These are phyloP conservation scores for Epinotia brunnichana DNA, from an alignment of 2,888 invertebrate species.

Conservation along the genomic window DNA sequence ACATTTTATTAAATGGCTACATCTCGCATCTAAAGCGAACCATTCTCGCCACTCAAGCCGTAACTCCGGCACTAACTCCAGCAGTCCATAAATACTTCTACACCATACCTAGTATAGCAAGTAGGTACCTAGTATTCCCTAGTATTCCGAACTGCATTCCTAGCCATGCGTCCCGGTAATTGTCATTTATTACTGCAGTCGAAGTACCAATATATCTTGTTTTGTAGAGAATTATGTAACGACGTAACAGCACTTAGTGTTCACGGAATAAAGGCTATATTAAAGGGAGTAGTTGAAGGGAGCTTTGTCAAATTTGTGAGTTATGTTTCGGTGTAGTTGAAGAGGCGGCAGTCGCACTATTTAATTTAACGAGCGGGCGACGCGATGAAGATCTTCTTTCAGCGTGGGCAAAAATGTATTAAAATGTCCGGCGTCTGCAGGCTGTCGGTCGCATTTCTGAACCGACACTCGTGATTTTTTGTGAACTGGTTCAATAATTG, in stretches of 20 bases:
- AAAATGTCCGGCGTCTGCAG: too few relatives aligned
- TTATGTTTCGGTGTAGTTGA: background rate
- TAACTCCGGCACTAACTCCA: constrained; percentile 27
- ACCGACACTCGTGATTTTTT: too few relatives aligned
- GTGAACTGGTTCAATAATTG: too few relatives aligned
- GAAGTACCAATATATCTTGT: constrained; percentile 47
- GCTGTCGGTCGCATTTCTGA: too few relatives aligned
- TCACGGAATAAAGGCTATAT: constrained; percentile 25
- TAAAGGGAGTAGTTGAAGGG: background rate
- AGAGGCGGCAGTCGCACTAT: background rate
- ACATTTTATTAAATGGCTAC: constrained; percentile 12
- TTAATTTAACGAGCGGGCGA: background rate
- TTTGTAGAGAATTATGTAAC: constrained; percentile 32
- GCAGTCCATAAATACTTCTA: constrained; percentile 48
- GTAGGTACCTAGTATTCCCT: background rate
- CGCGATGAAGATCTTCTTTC: too few relatives aligned
- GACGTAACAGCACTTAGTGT: constrained; percentile 13
- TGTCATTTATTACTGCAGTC: constrained; percentile 59
- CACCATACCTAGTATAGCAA: constrained; percentile 42
- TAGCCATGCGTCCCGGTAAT: constrained; percentile 49
- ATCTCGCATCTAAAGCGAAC: constrained; percentile 24
- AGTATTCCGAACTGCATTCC: constrained; percentile 34
- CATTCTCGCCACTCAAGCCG: constrained; percentile 8
- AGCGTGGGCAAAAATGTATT: too few relatives aligned
- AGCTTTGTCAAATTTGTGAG: constrained; percentile 1